Percentiles rank a stretch among this genome's conserved stretches.
Evolutionary conservation across 2,113 vertebrate genomes (phyloP).

Genomic region (Corydoras sp.): DNA sequence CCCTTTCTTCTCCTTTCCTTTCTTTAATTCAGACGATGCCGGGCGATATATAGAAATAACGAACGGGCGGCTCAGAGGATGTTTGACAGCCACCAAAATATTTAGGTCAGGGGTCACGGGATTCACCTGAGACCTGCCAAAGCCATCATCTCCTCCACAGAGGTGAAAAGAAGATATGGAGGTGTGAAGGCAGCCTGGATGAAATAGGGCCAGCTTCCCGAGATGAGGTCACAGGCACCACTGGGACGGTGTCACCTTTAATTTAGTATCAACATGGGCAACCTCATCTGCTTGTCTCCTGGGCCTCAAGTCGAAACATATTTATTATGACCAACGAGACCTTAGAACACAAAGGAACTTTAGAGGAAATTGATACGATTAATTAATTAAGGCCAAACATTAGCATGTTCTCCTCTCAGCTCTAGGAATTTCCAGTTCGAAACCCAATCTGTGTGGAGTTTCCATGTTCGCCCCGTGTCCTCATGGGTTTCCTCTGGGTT

Average conservation of each 20-base stretch:
- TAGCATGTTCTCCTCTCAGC: too few species aligned
- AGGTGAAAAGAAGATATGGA: constrained; percentile 2
- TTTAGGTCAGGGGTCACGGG: constrained; percentile 23
- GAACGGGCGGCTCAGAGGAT: constrained; percentile 12
- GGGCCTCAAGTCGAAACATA: constrained; percentile 1
- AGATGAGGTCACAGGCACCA: not conserved
- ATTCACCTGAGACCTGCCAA: constrained; percentile 22
- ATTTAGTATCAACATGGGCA: constrained; percentile 2
- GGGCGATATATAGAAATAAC: constrained; percentile 12
- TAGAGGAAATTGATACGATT: not conserved
- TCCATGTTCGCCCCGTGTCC: too few species aligned
- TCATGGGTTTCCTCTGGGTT: too few species aligned
- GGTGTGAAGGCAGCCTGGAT: not conserved
- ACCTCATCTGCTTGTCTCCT: not conserved
- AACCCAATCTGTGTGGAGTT: too few species aligned
- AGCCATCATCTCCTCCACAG: constrained; percentile 20
- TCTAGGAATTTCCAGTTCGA: too few species aligned
- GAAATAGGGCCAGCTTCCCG: not conserved
- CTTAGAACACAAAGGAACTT: not conserved
- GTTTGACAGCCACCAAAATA: constrained; percentile 37
- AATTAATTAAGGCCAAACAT: not conserved
- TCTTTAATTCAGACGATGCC: constrained; percentile 16
- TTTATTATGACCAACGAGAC: constrained; percentile 5
- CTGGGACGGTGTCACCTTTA: constrained; percentile 1
- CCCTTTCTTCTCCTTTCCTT: constrained; percentile 18